Conservation (phyloP, 1,140 invertebrate genomes). For the Brachionus asplanchnoidis region DNA sequence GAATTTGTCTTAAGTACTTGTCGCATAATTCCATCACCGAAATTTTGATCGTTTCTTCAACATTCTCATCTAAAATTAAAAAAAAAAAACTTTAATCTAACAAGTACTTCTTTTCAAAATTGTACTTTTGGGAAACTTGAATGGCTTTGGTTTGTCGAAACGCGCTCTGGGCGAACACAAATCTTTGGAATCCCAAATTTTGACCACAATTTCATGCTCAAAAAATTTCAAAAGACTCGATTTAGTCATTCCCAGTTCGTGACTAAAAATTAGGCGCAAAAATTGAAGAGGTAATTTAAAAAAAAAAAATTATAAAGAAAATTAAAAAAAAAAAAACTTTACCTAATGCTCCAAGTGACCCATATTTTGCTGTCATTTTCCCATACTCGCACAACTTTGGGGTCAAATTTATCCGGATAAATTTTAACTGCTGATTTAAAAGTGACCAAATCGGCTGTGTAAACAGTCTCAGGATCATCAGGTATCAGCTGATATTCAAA, state of each 20-base stretch:
- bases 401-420: slow-evolving; percentile 50
- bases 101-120: slow-evolving; percentile 49
- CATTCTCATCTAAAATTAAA: slow-evolving; percentile 49
- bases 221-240: slow-evolving; percentile 51
- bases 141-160: slow-evolving; percentile 50
- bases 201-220: slow-evolving; percentile 50
- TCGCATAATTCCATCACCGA: slow-evolving; percentile 43
- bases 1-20: slow-evolving; percentile 23
- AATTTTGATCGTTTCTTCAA: slow-evolving; percentile 47
- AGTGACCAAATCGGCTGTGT: slow-evolving; percentile 50
- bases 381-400: slow-evolving; percentile 52
- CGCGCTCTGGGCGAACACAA: slow-evolving; percentile 50
- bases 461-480: slow-evolving; percentile 47
- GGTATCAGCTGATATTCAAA: slow-evolving; percentile 54
- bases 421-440: slow-evolving; percentile 53
- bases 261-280: slow-evolving; percentile 46
- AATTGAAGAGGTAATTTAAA: not conserved
- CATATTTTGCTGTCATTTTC: slow-evolving; percentile 53
- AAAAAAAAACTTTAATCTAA: not conserved
- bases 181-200: slow-evolving; percentile 55
- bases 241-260: slow-evolving; percentile 50
- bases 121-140: slow-evolving; percentile 48
- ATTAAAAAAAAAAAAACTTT: slow-evolving; percentile 28
- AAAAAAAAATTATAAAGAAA: too few relatives aligned
- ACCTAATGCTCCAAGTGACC: slow-evolving; percentile 54